Percentiles rank a stretch among this genome's conserved stretches.
Conservation (phyloP, 2,113 vertebrate species). For the Catharus fuscescens region DNA sequence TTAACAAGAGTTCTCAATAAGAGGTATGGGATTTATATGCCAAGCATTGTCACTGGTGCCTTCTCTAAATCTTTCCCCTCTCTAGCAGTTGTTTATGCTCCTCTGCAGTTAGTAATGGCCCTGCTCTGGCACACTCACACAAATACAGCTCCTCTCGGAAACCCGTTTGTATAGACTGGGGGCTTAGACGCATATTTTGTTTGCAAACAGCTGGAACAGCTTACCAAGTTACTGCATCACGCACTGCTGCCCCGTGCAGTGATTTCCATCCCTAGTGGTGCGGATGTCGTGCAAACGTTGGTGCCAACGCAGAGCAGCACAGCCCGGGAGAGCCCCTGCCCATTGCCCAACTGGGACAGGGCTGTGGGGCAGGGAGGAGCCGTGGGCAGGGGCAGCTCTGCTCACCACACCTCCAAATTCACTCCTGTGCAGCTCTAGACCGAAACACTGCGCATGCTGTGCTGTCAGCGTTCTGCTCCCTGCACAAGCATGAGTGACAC, state of each 20-base stretch:
- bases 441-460: neutral
- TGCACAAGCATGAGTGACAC: neutral
- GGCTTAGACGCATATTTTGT: neutral
- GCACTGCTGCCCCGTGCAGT: constrained; percentile 6
- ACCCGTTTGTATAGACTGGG: constrained; percentile 41
- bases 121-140: constrained; percentile 25
- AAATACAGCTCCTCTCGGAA: constrained; percentile 35
- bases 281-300: neutral
- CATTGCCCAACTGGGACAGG: fast-evolving
- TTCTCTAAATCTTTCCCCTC: neutral
- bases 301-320: neutral
- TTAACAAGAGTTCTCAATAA: neutral
- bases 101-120: neutral
- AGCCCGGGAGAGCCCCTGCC: neutral
- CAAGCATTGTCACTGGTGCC: neutral
- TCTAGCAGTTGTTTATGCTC: neutral
- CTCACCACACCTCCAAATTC: neutral
- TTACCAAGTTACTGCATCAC: constrained; percentile 30
- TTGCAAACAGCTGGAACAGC: constrained; percentile 60
- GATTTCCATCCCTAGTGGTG: neutral
- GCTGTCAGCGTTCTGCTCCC: neutral
- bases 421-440: neutral
- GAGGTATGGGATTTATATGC: neutral
- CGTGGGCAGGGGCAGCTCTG: fast-evolving
- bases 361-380: neutral